Evolutionary conservation across 1,140 invertebrate species (phyloP).

Genomic region (Drosophila pseudoobscura): DNA sequence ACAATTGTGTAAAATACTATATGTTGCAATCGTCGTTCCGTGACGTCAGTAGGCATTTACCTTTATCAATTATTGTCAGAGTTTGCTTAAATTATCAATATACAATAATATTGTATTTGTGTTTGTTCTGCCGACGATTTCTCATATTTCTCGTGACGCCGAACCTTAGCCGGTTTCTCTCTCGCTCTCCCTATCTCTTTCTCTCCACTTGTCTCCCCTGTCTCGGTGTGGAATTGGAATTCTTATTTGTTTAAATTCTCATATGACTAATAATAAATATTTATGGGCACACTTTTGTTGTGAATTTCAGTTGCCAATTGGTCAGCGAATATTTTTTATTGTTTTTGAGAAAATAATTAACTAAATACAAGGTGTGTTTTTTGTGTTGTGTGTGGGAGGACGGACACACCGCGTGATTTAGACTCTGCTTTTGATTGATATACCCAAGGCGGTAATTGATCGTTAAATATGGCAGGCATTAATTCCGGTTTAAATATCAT

Average conservation of each 20-base stretch:
- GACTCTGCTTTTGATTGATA: conserved; percentile 1
- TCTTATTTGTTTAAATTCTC: conserved; percentile 45
- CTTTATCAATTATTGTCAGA: conserved; percentile 63
- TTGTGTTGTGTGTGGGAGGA: background rate
- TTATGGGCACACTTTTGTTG: conserved; percentile 35
- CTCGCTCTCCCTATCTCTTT: background rate
- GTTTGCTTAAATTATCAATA: conserved; percentile 28
- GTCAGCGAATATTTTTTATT: conserved; percentile 18
- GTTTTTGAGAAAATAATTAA: conserved; percentile 19
- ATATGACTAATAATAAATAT: conserved; percentile 55
- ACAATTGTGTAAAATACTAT: conserved; percentile 33
- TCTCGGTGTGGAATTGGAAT: background rate
- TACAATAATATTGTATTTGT: conserved; percentile 12
- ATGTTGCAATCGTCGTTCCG: conserved; percentile 9
- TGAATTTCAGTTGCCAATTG: conserved; percentile 23
- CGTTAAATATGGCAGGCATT: background rate
- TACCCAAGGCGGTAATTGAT: conserved; percentile 2
- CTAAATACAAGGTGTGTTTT: background rate
- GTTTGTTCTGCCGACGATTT: conserved; percentile 1
- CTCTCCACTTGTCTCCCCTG: too few relatives aligned
- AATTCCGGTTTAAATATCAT: background rate
- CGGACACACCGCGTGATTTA: conserved; percentile 4
- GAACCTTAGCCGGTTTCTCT: conserved; percentile 21
- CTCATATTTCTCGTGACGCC: conserved; percentile 26
- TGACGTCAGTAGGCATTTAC: conserved; percentile 55